Percentiles rank a stretch among this genome's conserved stretches.
Evolutionary conservation across 2,113 vertebrate genomes (phyloP).

Genomic region (Cisticola juncidis): DNA sequence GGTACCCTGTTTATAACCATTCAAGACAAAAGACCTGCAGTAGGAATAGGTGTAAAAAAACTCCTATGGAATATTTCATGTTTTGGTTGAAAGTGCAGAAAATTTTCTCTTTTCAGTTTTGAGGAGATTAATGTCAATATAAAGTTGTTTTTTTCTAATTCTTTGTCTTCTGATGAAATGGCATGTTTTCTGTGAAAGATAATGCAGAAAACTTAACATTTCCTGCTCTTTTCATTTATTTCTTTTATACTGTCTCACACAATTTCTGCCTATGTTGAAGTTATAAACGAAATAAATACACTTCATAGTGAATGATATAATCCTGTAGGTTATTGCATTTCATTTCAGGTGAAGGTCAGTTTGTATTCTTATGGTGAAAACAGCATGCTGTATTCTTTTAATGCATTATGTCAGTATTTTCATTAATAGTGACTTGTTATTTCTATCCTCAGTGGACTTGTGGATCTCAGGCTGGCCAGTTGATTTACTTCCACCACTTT

Average conservation of each 20-base stretch:
- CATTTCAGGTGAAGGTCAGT: neutral
- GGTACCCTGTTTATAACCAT: neutral
- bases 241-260: neutral
- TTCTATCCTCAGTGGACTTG: neutral
- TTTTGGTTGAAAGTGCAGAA: neutral
- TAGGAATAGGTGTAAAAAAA: neutral
- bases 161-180: neutral
- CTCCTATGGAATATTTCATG: neutral
- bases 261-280: neutral
- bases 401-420: neutral
- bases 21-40: neutral
- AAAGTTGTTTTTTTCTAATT: neutral
- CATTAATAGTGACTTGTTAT: neutral
- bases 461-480: neutral
- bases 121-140: neutral
- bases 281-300: neutral
- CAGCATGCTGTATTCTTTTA: neutral
- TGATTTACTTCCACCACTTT: neutral
- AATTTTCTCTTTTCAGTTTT: neutral
- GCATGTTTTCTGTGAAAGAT: neutral
- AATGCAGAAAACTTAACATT: neutral
- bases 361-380: neutral
- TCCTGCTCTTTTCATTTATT: neutral
- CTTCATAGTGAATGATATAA: neutral
- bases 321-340: neutral